Percentiles rank a stretch among this genome's conserved stretches.
These are phyloP conservation scores for Cervus canadensis DNA, from an alignment of 2,113 vertebrate genomes.

Conservation along the genomic window DNA sequence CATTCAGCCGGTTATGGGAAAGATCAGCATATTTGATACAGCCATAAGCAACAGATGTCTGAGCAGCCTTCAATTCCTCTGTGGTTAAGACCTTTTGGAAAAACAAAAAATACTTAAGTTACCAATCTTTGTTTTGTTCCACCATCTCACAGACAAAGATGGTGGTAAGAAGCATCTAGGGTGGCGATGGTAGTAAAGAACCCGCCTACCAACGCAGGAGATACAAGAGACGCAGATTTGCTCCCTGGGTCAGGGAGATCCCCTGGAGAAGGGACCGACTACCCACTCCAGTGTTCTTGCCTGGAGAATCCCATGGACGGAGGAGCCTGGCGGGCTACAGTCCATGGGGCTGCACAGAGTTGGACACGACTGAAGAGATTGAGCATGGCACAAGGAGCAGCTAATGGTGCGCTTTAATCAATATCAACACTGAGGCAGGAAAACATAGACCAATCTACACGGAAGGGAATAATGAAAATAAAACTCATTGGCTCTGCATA, in stretches of 20 bases:
- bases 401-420: neutral
- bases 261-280: neutral
- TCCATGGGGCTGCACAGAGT: neutral
- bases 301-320: neutral
- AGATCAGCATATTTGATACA: constrained; percentile 98
- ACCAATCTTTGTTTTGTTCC: neutral
- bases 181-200: neutral
- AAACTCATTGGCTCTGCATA: neutral
- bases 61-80: constrained; percentile 90
- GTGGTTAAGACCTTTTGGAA: constrained; percentile 82
- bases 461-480: neutral
- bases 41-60: constrained; percentile 92
- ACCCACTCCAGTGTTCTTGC: neutral
- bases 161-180: neutral
- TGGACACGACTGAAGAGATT: neutral
- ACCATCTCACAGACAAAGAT: neutral
- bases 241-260: neutral
- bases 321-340: neutral
- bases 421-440: neutral
- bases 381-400: neutral
- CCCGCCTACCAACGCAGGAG: neutral
- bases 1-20: constrained; percentile 95
- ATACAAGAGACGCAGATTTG: rapidly evolving
- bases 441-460: neutral
- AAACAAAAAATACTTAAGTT: neutral